Conservation (phyloP, 2,797 vertebrate species). For the Hydrocynus forskahlii region DNA sequence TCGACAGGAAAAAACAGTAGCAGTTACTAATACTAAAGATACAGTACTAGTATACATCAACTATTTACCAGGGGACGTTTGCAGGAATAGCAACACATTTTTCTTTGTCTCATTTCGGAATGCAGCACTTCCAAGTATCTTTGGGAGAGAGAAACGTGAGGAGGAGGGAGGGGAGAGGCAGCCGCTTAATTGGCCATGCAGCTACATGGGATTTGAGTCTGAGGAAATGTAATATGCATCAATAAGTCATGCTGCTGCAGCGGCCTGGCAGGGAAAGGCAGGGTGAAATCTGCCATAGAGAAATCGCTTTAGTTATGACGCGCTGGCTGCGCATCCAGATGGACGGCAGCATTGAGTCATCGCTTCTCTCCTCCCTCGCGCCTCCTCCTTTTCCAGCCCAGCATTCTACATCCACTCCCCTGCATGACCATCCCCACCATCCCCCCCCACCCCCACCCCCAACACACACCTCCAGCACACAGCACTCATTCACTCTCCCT, state of each 20-base stretch:
- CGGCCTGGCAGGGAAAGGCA: slow-evolving; percentile 61
- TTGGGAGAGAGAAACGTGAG: slow-evolving; percentile 35
- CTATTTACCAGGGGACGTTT: slow-evolving; percentile 23
- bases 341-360: slow-evolving; percentile 47
- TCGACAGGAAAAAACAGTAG: slow-evolving; percentile 2
- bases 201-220: slow-evolving; percentile 62
- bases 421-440: slow-evolving; percentile 24
- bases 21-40: neutral
- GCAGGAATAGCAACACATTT: slow-evolving; percentile 29
- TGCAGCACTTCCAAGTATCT: slow-evolving; percentile 55
- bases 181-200: slow-evolving; percentile 69
- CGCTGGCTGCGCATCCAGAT: slow-evolving; percentile 54
- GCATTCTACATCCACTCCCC: slow-evolving; percentile 23
- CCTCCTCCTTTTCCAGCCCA: slow-evolving; percentile 23
- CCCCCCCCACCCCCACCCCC: slow-evolving; percentile 42
- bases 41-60: slow-evolving; percentile 8
- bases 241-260: slow-evolving; percentile 66
- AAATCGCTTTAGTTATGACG: slow-evolving; percentile 67
- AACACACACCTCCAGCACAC: slow-evolving; percentile 46
- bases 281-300: slow-evolving; percentile 67
- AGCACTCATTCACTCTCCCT: slow-evolving; percentile 10
- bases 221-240: slow-evolving; percentile 66
- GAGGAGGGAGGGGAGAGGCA: slow-evolving; percentile 42
- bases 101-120: slow-evolving; percentile 46
- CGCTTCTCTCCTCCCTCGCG: slow-evolving; percentile 10